A percentile compares a stretch with the other conserved stretches of the same genome.
phyloP scores from a whole-genome alignment of 2,888 invertebrate genomes.

The Phengaris alcon region DNA sequence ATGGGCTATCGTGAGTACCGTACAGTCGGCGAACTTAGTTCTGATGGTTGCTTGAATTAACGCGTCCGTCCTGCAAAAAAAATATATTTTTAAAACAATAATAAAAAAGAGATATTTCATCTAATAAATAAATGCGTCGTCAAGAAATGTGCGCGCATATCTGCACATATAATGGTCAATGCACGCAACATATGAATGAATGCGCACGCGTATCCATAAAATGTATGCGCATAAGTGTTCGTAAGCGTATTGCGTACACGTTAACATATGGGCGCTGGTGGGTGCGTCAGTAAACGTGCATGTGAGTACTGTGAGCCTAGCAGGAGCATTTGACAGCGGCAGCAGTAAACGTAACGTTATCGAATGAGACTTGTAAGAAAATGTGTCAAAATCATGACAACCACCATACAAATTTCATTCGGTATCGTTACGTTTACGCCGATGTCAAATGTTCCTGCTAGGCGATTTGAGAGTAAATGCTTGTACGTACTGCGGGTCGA shows the following conservation, averaged over 20 bases:
- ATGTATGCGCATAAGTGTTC: background rate
- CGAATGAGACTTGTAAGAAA: too few species aligned
- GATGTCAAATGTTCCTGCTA: too few species aligned
- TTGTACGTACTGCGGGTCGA: slow-evolving; percentile 83
- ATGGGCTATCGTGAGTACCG: slow-evolving; percentile 92
- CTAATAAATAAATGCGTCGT: background rate
- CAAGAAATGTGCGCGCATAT: too few species aligned
- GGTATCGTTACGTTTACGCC: too few species aligned
- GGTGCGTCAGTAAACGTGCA: background rate
- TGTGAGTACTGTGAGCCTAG: too few species aligned
- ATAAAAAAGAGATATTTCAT: background rate
- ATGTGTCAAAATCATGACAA: too few species aligned
- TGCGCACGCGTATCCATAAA: too few species aligned
- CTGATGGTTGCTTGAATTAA: slow-evolving; percentile 89
- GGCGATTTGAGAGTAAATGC: background rate
- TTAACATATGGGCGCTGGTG: too few species aligned
- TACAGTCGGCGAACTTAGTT: slow-evolving; percentile 86
- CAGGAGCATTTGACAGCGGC: too few species aligned
- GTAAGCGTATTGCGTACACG: background rate
- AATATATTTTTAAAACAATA: slow-evolving; percentile 25
- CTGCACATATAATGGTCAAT: background rate
- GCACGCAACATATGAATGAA: too few species aligned
- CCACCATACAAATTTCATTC: too few species aligned
- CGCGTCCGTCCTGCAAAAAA: slow-evolving; percentile 82
- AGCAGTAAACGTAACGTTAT: too few species aligned